These are phyloP conservation scores for Leucoptera coffeella DNA, from an alignment of 2,888 invertebrate species.

Conservation along the genomic window DNA sequence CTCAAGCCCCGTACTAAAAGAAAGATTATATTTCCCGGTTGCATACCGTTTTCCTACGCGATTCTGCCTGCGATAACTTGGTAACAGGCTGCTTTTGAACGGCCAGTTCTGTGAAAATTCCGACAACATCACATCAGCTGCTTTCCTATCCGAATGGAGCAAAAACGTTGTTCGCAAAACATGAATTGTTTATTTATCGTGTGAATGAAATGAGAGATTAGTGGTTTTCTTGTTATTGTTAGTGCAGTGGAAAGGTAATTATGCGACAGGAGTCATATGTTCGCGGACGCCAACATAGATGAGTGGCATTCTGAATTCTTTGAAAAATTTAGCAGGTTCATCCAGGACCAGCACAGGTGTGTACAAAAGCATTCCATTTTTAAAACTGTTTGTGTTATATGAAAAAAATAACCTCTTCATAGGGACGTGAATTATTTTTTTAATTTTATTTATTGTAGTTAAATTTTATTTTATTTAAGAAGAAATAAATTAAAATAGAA, in stretches of 20 bases:
- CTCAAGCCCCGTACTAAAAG: slow-evolving; percentile 21
- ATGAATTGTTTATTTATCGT: no score
- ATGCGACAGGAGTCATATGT: slow-evolving; percentile 38
- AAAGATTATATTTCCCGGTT: slow-evolving; percentile 9
- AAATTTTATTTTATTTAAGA: no score
- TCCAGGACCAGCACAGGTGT: slow-evolving; percentile 39
- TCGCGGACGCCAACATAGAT: slow-evolving; percentile 48
- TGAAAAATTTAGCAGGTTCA: slow-evolving; percentile 59
- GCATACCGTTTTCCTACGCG: neutral
- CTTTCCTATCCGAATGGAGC: slow-evolving; percentile 20
- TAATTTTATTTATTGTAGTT: no score
- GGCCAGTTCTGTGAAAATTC: slow-evolving; percentile 25
- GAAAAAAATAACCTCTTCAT: neutral
- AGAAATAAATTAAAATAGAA: no score
- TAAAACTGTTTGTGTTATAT: no score
- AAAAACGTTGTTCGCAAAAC: slow-evolving; percentile 24
- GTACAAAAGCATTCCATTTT: slow-evolving; percentile 8
- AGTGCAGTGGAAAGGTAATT: slow-evolving; percentile 26
- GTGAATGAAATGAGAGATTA: slow-evolving; percentile 17
- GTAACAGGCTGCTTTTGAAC: slow-evolving; percentile 20
- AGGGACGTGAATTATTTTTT: no score
- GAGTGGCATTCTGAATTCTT: slow-evolving; percentile 65
- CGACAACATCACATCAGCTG: slow-evolving; percentile 48
- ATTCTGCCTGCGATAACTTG: slow-evolving; percentile 15
- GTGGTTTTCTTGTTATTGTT: slow-evolving; percentile 19